Conservation (phyloP, 2,113 vertebrate species). For the Ctenomys sociabilis region DNA sequence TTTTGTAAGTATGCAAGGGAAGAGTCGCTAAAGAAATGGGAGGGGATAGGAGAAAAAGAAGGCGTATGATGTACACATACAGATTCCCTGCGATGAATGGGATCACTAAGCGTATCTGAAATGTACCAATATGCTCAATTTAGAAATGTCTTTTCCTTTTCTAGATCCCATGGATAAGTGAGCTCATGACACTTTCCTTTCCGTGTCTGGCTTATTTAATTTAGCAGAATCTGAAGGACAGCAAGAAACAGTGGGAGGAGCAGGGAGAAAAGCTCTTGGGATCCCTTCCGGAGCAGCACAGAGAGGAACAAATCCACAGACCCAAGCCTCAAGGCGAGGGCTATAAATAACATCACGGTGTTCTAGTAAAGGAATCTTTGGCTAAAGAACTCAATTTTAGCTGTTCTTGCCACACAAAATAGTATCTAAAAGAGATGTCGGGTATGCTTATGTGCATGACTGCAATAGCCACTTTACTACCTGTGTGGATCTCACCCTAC, state of each 20-base stretch:
- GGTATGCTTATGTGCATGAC: not conserved
- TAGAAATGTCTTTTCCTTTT: constrained; percentile 35
- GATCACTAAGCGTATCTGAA: not conserved
- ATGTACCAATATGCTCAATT: not conserved
- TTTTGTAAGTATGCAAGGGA: not conserved
- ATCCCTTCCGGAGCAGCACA: not conserved
- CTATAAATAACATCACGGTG: not conserved
- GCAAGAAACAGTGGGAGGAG: not conserved
- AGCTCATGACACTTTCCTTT: constrained; percentile 1
- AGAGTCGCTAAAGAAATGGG: not conserved
- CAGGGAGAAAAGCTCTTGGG: fast-evolving
- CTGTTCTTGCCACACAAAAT: not conserved
- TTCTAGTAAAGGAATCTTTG: not conserved
- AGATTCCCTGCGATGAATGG: not conserved
- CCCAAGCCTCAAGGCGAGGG: fast-evolving
- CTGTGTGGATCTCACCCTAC: not conserved
- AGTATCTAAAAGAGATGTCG: not conserved
- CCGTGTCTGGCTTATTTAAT: not conserved
- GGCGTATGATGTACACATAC: fast-evolving
- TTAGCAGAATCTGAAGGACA: not conserved
- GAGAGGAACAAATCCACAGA: not conserved
- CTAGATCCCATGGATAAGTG: not conserved
- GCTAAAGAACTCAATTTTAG: not conserved
- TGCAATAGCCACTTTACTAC: not conserved
- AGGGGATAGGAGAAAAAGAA: not conserved